phyloP scores from a whole-genome alignment of 2,113 vertebrate genomes.

The Periophthalmus modestus region DNA sequence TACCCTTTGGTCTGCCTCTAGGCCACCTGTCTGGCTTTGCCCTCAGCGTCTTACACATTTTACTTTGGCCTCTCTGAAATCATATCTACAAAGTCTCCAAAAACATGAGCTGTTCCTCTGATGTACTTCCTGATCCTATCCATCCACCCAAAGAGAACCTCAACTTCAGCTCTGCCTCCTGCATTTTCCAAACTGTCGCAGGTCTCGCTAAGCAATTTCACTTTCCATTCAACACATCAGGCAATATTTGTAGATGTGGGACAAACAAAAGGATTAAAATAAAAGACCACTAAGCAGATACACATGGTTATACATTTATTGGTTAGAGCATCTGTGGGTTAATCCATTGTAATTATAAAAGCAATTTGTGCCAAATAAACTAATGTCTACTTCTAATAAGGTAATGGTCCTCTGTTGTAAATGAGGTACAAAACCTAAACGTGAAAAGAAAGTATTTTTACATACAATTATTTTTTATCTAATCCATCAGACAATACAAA shows the following conservation, averaged over 20 bases:
- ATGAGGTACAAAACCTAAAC: background rate
- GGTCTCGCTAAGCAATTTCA: background rate
- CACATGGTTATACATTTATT: background rate
- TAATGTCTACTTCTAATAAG: background rate
- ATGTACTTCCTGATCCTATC: slow-evolving; percentile 1
- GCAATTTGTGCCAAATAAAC: background rate
- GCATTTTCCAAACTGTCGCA: background rate
- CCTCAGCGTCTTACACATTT: background rate
- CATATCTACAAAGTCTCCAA: background rate
- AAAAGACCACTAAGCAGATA: background rate
- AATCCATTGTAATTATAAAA: background rate
- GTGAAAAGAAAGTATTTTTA: too few species aligned
- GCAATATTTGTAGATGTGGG: background rate
- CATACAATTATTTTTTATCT: background rate
- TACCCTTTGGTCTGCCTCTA: background rate
- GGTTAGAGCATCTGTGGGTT: background rate
- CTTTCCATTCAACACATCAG: background rate
- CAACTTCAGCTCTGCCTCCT: background rate
- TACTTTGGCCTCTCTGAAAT: background rate
- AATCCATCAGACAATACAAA: background rate
- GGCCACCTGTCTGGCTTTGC: background rate
- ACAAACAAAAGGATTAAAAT: background rate
- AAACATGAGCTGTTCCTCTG: background rate
- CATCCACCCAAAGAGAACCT: background rate
- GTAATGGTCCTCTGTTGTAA: background rate